A percentile compares a stretch with the other conserved stretches of the same genome.
Conservation (phyloP, 2,888 invertebrate genomes). For the Rhagonycha fulva region DNA sequence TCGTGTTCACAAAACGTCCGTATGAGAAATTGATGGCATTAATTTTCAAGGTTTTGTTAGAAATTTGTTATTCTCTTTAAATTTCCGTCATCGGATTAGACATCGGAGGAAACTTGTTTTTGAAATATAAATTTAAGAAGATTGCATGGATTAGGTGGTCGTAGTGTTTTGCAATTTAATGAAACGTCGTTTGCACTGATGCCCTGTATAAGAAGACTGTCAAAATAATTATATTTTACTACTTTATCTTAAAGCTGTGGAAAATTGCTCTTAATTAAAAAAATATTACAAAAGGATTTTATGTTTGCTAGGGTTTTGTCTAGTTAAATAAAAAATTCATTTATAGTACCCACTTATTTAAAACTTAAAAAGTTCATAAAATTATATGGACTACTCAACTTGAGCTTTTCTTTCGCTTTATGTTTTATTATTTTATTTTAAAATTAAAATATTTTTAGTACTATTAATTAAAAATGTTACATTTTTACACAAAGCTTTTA, state of each 20-base stretch:
- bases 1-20: constrained; percentile 27
- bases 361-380: neutral
- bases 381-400: neutral
- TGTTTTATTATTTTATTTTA: neutral
- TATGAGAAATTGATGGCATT: constrained; percentile 31
- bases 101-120: constrained; percentile 25
- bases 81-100: constrained; percentile 25
- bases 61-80: constrained; percentile 29
- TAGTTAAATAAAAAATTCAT: neutral
- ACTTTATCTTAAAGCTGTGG: constrained; percentile 1
- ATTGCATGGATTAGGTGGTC: constrained; percentile 21
- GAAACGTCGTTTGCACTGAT: constrained; percentile 16
- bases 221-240: constrained; percentile 13
- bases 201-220: constrained; percentile 4
- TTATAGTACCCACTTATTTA: neutral
- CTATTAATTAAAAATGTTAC: neutral
- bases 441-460: neutral
- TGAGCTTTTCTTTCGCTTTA: neutral
- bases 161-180: constrained; percentile 24
- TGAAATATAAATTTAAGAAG: constrained; percentile 27
- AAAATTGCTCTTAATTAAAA: constrained; percentile 1
- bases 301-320: neutral
- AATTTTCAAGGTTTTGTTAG: constrained; percentile 30
- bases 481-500: neutral
- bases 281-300: neutral